A percentile compares a stretch with the other conserved stretches of the same genome.
phyloP scores from a whole-genome alignment of 2,113 vertebrate species.

The Channa maculata region DNA sequence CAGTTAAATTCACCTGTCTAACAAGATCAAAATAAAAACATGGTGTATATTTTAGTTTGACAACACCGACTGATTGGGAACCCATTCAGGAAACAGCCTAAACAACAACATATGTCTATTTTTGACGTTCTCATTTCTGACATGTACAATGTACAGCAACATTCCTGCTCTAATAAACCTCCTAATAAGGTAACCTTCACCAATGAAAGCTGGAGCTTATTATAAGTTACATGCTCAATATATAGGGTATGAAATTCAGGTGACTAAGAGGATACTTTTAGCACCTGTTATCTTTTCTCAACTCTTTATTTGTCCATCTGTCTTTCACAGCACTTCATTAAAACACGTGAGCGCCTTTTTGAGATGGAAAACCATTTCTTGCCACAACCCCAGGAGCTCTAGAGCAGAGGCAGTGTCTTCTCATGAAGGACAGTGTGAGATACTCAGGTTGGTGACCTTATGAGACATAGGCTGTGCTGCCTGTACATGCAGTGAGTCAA shows the following conservation, averaged over 20 bases:
- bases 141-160: neutral
- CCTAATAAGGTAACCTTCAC: conserved; percentile 8
- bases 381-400: neutral
- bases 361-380: neutral
- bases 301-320: conserved; percentile 55
- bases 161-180: neutral
- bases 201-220: neutral
- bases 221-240: conserved; percentile 5
- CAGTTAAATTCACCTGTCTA: neutral
- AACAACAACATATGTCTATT: neutral
- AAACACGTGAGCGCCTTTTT: neutral
- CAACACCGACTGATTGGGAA: neutral
- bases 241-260: neutral
- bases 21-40: neutral
- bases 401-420: neutral
- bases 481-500: conserved; percentile 30
- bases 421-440: neutral
- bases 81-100: neutral
- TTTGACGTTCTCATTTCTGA: conserved; percentile 1
- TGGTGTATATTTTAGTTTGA: neutral
- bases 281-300: conserved; percentile 25
- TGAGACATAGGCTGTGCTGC: conserved; percentile 11
- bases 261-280: conserved; percentile 33
- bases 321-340: conserved; percentile 45
- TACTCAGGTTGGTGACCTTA: conserved; percentile 2